Conservation (phyloP, 2,888 invertebrate species). For the Dyspetes luteomarginatus region DNA sequence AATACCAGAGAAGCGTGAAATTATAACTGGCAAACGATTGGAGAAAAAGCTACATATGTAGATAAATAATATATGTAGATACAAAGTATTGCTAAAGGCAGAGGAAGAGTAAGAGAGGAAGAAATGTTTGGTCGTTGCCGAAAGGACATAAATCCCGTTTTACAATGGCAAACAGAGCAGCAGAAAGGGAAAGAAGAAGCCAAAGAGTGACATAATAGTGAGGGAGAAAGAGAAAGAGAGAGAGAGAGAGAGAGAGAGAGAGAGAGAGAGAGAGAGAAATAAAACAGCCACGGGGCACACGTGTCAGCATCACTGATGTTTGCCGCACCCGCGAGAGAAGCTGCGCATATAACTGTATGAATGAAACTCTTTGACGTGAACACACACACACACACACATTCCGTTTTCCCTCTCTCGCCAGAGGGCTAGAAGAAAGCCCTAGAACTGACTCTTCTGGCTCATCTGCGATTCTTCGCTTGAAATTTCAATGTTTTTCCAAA, state of each 20-base stretch:
- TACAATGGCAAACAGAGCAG: conserved; percentile 61
- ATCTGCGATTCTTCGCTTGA: conserved; percentile 26
- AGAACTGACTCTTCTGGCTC: conserved; percentile 12
- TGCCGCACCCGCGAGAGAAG: conserved; percentile 70
- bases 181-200: conserved; percentile 52
- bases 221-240: not conserved
- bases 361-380: conserved; percentile 71
- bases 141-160: conserved; percentile 78
- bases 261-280: not conserved
- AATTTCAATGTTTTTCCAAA: conserved; percentile 40
- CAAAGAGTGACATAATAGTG: too few species aligned
- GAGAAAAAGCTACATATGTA: not conserved
- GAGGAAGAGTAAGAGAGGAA: conserved; percentile 26
- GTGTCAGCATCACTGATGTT: conserved; percentile 78
- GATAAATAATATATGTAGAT: not conserved
- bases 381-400: too few species aligned
- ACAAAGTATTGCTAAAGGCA: conserved; percentile 6
- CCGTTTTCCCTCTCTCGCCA: conserved; percentile 14
- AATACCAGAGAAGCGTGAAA: conserved; percentile 45
- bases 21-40: conserved; percentile 27
- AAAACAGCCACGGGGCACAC: conserved; percentile 69
- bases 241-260: not conserved
- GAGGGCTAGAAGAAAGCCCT: not conserved
- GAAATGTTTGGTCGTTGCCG: conserved; percentile 72
- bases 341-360: conserved; percentile 69